Conservation (phyloP, 2,797 vertebrate species). For the Linurgus olivaceus region DNA sequence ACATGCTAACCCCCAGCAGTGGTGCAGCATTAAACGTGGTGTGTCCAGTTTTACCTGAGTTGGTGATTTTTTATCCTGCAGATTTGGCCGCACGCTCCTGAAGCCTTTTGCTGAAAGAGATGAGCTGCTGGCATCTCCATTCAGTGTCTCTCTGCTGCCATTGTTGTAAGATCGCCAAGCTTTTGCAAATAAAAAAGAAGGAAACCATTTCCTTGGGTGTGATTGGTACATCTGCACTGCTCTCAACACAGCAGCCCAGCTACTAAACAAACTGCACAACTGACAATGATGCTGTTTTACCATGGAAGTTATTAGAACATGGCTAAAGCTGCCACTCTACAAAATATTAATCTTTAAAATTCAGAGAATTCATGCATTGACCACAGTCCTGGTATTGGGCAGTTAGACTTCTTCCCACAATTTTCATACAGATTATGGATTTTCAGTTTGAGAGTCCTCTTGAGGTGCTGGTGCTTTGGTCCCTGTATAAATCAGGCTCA, state of each 20-base stretch:
- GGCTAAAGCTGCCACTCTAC: neutral
- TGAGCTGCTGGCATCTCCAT: constrained; percentile 87
- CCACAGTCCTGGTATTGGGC: neutral
- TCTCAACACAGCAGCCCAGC: neutral
- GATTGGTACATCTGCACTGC: neutral
- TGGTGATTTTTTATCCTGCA: constrained; percentile 93
- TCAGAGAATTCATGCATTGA: neutral
- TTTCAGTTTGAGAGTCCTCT: neutral
- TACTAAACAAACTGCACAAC: neutral
- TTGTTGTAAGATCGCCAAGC: constrained; percentile 90
- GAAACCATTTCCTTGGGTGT: neutral
- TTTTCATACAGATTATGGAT: neutral
- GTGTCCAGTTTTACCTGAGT: constrained; percentile 82
- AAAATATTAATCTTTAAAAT: neutral
- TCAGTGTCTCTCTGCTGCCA: constrained; percentile 84
- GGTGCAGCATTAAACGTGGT: neutral
- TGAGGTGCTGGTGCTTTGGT: neutral
- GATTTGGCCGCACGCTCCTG: constrained; percentile 92
- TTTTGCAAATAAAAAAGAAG: constrained; percentile 75
- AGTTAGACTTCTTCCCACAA: neutral
- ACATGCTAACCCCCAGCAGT: neutral
- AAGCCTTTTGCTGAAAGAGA: constrained; percentile 97
- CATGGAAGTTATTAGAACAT: neutral
- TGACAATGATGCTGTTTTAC: neutral
- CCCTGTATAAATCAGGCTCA: neutral